These are phyloP conservation scores for Cartodere bifasciata DNA, from an alignment of 2,888 invertebrate species.

Conservation along the genomic window DNA sequence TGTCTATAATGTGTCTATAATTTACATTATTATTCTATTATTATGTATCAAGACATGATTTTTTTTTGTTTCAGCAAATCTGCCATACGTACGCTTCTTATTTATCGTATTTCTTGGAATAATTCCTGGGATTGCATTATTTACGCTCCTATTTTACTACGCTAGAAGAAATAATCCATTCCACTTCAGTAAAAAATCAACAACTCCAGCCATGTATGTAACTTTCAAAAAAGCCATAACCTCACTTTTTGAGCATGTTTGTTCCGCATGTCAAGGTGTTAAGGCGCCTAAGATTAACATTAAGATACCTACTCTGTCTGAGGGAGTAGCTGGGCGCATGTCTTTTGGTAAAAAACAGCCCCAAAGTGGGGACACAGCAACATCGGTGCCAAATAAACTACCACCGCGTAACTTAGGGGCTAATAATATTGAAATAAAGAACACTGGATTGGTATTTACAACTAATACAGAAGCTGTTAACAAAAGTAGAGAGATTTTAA, in stretches of 20 bases:
- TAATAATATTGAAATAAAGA: conserved; percentile 41
- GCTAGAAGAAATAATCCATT: conserved; percentile 51
- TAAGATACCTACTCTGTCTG: no score
- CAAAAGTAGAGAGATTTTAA: conserved; percentile 29
- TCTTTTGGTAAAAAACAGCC: no score
- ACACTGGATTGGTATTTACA: conserved; percentile 48
- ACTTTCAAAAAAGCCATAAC: conserved; percentile 26
- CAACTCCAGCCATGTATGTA: conserved; percentile 41
- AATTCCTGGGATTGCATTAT: conserved; percentile 56
- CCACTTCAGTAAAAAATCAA: conserved; percentile 41
- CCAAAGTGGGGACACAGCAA: no score
- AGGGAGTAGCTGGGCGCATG: no score
- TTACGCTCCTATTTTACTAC: conserved; percentile 62
- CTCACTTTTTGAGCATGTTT: conserved; percentile 24
- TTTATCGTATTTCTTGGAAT: conserved; percentile 81
- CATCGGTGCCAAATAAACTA: no score
- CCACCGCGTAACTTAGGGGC: no score
- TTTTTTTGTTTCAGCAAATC: conserved; percentile 48
- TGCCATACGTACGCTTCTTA: conserved; percentile 67
- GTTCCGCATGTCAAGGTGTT: conserved; percentile 29
- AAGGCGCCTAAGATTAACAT: no score
- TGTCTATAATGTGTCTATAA: no score
- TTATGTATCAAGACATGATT: conserved; percentile 9
- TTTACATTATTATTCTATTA: no score
- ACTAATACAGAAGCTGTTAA: conserved; percentile 46